These are phyloP conservation scores for Electrona antarctica DNA, from an alignment of 2,113 vertebrate genomes.

Conservation along the genomic window DNA sequence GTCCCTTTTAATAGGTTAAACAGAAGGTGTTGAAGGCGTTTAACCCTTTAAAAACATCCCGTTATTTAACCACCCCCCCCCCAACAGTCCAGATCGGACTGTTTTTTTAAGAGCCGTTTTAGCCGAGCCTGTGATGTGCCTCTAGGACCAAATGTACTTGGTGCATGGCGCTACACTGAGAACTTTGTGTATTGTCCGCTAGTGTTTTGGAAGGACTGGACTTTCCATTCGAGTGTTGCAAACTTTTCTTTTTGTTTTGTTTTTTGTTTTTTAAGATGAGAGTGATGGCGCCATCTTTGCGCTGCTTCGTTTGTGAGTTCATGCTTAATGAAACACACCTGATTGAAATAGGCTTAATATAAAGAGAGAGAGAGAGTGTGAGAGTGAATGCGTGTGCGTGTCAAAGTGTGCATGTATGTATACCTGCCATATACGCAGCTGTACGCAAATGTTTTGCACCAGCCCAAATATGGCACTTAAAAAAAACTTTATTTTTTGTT, in stretches of 20 bases:
- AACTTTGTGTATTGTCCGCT: background rate
- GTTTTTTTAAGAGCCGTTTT: slow-evolving; percentile 33
- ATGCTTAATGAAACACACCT: background rate
- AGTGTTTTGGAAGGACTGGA: slow-evolving; percentile 19
- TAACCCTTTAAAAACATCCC: background rate
- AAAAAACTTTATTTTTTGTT: background rate
- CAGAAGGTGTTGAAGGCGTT: slow-evolving; percentile 12
- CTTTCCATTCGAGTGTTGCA: slow-evolving; percentile 1
- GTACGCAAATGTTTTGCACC: slow-evolving; percentile 45
- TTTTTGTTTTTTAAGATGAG: slow-evolving; percentile 17
- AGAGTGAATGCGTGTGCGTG: background rate
- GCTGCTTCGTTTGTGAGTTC: slow-evolving; percentile 29
- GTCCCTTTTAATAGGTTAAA: background rate
- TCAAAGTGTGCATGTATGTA: slow-evolving; percentile 1
- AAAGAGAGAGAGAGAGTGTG: background rate
- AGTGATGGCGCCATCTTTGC: slow-evolving; percentile 31
- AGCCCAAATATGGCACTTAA: slow-evolving; percentile 53
- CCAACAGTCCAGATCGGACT: background rate
- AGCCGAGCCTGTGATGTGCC: slow-evolving; percentile 26
- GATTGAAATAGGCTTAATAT: background rate
- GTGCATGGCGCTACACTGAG: slow-evolving; percentile 14
- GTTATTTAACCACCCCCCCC: background rate
- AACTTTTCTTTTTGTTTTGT: slow-evolving; percentile 12
- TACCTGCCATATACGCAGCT: slow-evolving; percentile 48
- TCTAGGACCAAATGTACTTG: slow-evolving; percentile 42